Conservation (phyloP, 2,797 vertebrate genomes). For the Bovichtus diacanthus region DNA sequence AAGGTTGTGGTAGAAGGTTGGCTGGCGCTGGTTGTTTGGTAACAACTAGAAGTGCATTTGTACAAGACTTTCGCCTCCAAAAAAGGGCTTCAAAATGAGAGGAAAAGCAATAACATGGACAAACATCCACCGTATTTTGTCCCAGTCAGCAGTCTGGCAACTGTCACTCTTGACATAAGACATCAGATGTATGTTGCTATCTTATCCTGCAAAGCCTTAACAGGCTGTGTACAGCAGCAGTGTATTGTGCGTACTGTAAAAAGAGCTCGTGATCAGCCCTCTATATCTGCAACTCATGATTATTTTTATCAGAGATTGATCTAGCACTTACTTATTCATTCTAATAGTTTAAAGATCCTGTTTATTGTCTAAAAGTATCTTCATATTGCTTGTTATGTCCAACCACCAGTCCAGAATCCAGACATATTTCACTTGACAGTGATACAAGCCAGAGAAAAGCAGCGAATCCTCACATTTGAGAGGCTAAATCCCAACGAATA, state of each 20-base stretch:
- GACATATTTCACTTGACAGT: neutral
- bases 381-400: neutral
- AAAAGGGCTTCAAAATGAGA: neutral
- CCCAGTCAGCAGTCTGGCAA: neutral
- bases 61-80: neutral
- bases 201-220: slow-evolving; percentile 8
- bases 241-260: neutral
- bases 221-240: neutral
- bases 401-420: neutral
- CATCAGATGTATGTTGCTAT: slow-evolving; percentile 1
- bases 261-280: neutral
- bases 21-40: slow-evolving; percentile 3
- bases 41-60: neutral
- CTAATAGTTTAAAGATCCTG: neutral
- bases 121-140: slow-evolving; percentile 5
- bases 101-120: neutral
- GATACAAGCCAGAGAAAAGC: neutral
- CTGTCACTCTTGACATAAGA: slow-evolving; percentile 9
- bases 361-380: neutral
- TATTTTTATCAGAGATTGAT: neutral
- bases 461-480: neutral
- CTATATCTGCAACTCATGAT: neutral
- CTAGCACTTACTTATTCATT: neutral
- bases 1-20: slow-evolving; percentile 8
- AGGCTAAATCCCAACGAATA: neutral